Evolutionary conservation across 1,140 invertebrate species (phyloP).

Genomic region (Lutraria rhynchaena): DNA sequence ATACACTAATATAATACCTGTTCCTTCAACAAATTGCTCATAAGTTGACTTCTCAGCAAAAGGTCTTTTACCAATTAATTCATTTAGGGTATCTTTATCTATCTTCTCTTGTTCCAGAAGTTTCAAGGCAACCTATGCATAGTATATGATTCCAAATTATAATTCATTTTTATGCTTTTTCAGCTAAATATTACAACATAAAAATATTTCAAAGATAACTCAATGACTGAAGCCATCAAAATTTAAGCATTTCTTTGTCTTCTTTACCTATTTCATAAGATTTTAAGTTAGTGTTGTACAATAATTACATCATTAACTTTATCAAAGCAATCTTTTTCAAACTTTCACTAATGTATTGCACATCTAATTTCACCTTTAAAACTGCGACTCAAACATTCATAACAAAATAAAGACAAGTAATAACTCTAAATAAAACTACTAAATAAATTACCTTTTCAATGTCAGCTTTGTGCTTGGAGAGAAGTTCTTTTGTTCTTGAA

Average conservation of each 20-base stretch:
- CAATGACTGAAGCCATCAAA: too few relatives aligned
- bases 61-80: constrained; percentile 95
- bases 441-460: constrained; percentile 89
- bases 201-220: too few relatives aligned
- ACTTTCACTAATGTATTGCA: too few relatives aligned
- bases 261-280: too few relatives aligned
- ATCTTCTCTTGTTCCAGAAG: constrained; percentile 97
- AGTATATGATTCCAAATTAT: background rate
- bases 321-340: too few relatives aligned
- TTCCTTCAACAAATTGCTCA: constrained; percentile 99
- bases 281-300: too few relatives aligned
- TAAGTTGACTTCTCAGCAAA: constrained; percentile 99
- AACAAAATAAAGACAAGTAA: too few relatives aligned
- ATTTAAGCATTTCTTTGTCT: too few relatives aligned
- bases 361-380: too few relatives aligned
- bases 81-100: constrained; percentile 98
- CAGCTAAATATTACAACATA: background rate
- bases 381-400: too few relatives aligned
- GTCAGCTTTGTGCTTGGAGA: constrained; percentile 93
- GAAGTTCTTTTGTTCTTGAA: constrained; percentile 89
- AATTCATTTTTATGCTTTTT: background rate
- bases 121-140: constrained; percentile 92
- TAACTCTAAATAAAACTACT: background rate
- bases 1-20: constrained; percentile 85
- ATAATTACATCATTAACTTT: too few relatives aligned